Conservation (phyloP, 2,113 vertebrate genomes). For the Oreocharis arfaki region DNA sequence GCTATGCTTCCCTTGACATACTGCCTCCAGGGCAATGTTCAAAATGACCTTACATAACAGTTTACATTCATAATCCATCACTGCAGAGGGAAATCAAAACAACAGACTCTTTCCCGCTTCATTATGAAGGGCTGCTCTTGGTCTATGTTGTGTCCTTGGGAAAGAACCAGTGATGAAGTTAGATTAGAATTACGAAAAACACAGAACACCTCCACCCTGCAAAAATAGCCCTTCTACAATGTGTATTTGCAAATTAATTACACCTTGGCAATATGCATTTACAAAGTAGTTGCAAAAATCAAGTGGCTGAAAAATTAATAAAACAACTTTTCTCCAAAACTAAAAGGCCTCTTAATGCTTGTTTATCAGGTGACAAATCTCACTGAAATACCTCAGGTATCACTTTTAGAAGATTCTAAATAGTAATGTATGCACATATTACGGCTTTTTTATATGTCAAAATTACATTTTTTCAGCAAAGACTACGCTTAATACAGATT, state of each 20-base stretch:
- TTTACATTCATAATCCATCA: conserved; percentile 59
- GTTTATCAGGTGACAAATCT: background rate
- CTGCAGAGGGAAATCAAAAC: conserved; percentile 35
- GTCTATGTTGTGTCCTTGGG: background rate
- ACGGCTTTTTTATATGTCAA: background rate
- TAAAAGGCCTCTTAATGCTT: background rate
- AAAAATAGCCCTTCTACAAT: background rate
- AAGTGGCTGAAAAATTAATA: background rate
- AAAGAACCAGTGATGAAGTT: background rate
- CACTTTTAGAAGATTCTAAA: background rate
- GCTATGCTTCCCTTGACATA: conserved; percentile 6
- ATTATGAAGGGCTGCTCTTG: conserved; percentile 12
- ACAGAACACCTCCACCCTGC: background rate
- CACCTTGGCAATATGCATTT: background rate
- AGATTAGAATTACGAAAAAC: background rate
- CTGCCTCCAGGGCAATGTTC: conserved; percentile 20
- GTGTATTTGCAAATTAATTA: background rate
- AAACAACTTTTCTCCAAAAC: background rate
- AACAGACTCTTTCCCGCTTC: background rate
- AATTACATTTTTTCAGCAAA: background rate
- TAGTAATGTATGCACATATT: background rate
- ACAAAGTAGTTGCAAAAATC: background rate
- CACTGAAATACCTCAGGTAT: background rate
- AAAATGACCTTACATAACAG: conserved; percentile 52
- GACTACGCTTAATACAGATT: background rate